phyloP scores from a whole-genome alignment of 2,888 invertebrate genomes.

The Andrena bicolor region DNA sequence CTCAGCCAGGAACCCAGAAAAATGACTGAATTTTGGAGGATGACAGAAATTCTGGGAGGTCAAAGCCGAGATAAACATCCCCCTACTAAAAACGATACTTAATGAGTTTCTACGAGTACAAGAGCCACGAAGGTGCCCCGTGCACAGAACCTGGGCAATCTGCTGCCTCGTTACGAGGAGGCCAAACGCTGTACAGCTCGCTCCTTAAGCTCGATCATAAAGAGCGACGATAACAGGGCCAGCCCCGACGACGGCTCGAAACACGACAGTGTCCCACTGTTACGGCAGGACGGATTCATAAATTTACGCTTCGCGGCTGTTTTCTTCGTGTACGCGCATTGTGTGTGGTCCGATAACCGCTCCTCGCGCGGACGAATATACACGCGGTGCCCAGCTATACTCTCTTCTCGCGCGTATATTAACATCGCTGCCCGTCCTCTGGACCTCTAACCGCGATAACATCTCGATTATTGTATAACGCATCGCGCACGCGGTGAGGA shows the following conservation, averaged over 20 bases:
- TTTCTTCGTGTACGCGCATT: constrained; percentile 60
- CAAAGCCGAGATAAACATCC: constrained; percentile 3
- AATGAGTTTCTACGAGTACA: constrained; percentile 37
- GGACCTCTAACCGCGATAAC: constrained; percentile 40
- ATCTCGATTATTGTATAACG: constrained; percentile 58
- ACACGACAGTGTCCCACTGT: constrained; percentile 67
- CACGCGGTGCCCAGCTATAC: constrained; percentile 21
- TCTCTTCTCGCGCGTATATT: constrained; percentile 37
- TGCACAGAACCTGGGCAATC: constrained; percentile 53
- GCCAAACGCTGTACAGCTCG: constrained; percentile 54
- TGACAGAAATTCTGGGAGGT: background rate
- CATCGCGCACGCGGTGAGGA: constrained; percentile 7
- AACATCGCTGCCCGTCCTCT: constrained; percentile 38
- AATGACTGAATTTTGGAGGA: background rate
- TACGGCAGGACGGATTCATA: constrained; percentile 71
- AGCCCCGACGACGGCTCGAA: constrained; percentile 53
- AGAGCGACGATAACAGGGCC: constrained; percentile 72
- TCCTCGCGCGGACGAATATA: constrained; percentile 27
- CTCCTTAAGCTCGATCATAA: constrained; percentile 76
- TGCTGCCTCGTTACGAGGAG: constrained; percentile 50
- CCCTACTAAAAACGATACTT: constrained; percentile 49
- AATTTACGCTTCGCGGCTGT: constrained; percentile 70
- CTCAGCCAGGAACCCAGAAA: background rate
- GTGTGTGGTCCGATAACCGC: constrained; percentile 72
- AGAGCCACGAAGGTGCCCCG: constrained; percentile 8